Evolutionary conservation across 2,797 vertebrate species (phyloP), one percentile per base, ranked within the genome.

Genomic region (Hybognathus amarus): DNA sequence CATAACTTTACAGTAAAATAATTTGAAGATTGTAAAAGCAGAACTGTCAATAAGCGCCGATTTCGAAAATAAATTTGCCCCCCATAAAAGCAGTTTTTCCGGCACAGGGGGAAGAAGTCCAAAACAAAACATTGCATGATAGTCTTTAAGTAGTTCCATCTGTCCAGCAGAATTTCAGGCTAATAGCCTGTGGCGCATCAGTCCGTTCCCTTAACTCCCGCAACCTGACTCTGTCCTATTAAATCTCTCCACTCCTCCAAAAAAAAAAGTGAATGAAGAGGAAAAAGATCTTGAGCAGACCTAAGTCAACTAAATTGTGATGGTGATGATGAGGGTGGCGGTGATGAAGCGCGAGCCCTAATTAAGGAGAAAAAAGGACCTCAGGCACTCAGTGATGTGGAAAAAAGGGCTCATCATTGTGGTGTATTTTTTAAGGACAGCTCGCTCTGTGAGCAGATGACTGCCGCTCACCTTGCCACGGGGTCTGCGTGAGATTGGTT

Each of bases 401-500:
- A 95, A 93, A 92, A 88, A 89, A 82, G 86, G 87, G 90, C 91
- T 92, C 91, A 90, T 93, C 92, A 88, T 92, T 91, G 95, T 90
- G 94, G 79, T 86, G 79, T 86, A 47, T 85, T 88, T 89, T 87
- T 89, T 85, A 87, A 91, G 95, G 96, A 96, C 95, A 94, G 94
- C 93, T 92, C 91, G 94, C 93, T 93, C 93, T 95, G 91, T 91
- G 94, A 96, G 96, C 96, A 96, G 96, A 96, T 97, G 97, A 97
- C 96, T 96, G 95, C 91, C 94, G 94, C 97, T 98, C 97, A 98
- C 97, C 97, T 99, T 98, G 97, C 97, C 97, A 97, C 97, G 93
- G 97, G 97, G 95, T 97, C 96, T 96, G 96, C 95, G 95, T 96
- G 95, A 98, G 97, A 98, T 97, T 98, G 97, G 97, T 97, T 97